Evolutionary conservation across 2,113 vertebrate genomes (phyloP).

Genomic region (Rhinogobius similis): DNA sequence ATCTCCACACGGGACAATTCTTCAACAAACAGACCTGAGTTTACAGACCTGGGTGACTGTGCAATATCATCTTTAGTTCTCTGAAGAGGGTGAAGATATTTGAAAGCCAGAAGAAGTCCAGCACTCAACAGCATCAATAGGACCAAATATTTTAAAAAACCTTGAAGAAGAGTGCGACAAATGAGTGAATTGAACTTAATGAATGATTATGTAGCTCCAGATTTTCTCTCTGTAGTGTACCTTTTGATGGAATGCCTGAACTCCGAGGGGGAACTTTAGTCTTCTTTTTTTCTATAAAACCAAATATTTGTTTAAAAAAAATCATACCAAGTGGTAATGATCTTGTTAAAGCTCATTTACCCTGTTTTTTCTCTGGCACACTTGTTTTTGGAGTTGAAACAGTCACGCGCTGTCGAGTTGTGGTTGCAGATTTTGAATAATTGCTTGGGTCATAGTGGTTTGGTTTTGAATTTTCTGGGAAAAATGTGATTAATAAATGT

Average conservation of each 20-base stretch:
- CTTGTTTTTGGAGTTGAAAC: slow-evolving; percentile 21
- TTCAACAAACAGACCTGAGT: slow-evolving; percentile 32
- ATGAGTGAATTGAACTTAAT: background rate
- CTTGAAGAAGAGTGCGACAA: slow-evolving; percentile 28
- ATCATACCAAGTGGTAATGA: background rate
- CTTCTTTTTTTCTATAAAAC: slow-evolving; percentile 34
- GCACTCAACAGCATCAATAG: slow-evolving; percentile 43
- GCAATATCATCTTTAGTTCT: background rate
- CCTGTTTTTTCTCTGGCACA: slow-evolving; percentile 25
- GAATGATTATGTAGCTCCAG: background rate
- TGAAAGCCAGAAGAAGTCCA: slow-evolving; percentile 31
- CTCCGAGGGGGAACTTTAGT: background rate
- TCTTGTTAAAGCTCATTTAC: slow-evolving; percentile 29
- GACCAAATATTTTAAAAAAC: slow-evolving; percentile 30
- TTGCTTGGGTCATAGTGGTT: background rate
- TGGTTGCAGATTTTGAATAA: background rate
- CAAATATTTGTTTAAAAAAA: background rate
- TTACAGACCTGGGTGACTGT: background rate
- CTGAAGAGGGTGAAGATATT: slow-evolving; percentile 1
- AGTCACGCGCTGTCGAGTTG: slow-evolving; percentile 9
- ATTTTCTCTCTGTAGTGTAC: slow-evolving; percentile 21
- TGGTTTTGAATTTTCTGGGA: slow-evolving; percentile 6
- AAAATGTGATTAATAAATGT: background rate
- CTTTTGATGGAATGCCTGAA: slow-evolving; percentile 25
- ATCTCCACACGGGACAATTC: slow-evolving; percentile 44